These are phyloP conservation scores for Zapus hudsonius DNA, from an alignment of 2,113 vertebrate genomes.

Conservation along the genomic window DNA sequence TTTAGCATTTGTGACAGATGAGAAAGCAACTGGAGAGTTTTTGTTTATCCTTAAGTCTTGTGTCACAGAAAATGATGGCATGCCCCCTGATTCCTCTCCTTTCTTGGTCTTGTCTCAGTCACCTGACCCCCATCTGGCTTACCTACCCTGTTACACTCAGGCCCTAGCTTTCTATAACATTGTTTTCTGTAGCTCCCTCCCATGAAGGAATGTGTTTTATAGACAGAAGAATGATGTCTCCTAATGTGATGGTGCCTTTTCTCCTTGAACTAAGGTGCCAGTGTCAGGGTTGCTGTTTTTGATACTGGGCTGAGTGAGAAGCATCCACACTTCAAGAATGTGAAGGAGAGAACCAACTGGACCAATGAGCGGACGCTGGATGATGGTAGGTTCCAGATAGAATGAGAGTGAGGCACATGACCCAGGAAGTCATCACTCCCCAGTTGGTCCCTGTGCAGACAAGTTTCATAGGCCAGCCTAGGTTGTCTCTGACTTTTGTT, in stretches of 20 bases:
- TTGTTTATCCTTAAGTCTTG: background rate
- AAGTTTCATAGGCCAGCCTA: background rate
- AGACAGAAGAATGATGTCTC: background rate
- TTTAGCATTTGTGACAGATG: background rate
- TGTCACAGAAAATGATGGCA: background rate
- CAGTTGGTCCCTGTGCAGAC: background rate
- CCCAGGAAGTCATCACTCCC: background rate
- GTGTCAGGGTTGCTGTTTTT: slow-evolving; percentile 97
- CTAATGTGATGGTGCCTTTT: background rate
- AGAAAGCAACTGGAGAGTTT: background rate
- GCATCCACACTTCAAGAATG: slow-evolving; percentile 99
- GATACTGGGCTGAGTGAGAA: slow-evolving; percentile 98
- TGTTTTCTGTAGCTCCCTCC: background rate
- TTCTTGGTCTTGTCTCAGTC: background rate
- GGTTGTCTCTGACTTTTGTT: background rate
- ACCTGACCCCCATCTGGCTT: background rate
- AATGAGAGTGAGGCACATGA: background rate
- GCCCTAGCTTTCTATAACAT: rapidly evolving
- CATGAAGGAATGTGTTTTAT: background rate
- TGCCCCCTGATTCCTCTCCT: no score
- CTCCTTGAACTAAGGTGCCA: slow-evolving; percentile 87
- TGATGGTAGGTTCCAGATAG: slow-evolving; percentile 88
- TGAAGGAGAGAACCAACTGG: slow-evolving; percentile 99
- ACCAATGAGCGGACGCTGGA: slow-evolving; percentile 99
- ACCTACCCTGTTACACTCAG: background rate